phyloP scores from a whole-genome alignment of 2,113 vertebrate genomes.

The Gavialis gangeticus region DNA sequence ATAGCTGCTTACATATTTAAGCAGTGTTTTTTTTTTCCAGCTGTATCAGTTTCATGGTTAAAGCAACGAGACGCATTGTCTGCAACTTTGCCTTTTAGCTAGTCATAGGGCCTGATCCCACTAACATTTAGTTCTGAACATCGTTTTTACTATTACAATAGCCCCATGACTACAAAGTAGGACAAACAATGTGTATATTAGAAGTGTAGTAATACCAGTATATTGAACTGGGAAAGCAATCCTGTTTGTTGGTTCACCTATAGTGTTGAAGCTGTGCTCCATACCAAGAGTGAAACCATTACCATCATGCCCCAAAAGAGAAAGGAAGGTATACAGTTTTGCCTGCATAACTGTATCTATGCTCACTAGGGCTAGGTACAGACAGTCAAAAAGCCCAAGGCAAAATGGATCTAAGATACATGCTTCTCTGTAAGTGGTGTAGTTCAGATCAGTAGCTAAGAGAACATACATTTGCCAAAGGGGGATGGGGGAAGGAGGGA shows the following conservation, averaged over 20 bases:
- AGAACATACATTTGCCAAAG: too few species aligned
- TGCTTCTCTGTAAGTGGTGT: too few species aligned
- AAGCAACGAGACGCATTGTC: background rate
- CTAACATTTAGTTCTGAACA: background rate
- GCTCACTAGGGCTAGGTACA: too few species aligned
- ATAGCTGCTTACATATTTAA: background rate
- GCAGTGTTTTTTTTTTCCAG: background rate
- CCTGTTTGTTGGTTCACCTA: too few species aligned
- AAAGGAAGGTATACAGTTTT: background rate
- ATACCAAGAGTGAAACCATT: background rate
- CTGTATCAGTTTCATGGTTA: background rate
- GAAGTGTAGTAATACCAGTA: too few species aligned
- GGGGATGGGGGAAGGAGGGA: too few species aligned
- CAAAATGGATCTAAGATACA: too few species aligned
- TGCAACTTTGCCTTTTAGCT: background rate
- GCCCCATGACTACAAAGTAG: background rate
- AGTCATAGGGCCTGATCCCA: background rate
- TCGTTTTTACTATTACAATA: background rate
- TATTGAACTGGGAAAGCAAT: too few species aligned
- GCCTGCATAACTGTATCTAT: rapidly evolving
- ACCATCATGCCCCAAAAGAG: background rate
- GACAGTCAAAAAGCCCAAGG: too few species aligned
- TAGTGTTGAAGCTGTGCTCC: background rate
- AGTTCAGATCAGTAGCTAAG: too few species aligned
- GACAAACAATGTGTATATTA: too few species aligned